Evolutionary conservation across 2,113 vertebrate genomes (phyloP), one percentile per base, ranked within the genome.

Genomic region (Semicossyphus pulcher): DNA sequence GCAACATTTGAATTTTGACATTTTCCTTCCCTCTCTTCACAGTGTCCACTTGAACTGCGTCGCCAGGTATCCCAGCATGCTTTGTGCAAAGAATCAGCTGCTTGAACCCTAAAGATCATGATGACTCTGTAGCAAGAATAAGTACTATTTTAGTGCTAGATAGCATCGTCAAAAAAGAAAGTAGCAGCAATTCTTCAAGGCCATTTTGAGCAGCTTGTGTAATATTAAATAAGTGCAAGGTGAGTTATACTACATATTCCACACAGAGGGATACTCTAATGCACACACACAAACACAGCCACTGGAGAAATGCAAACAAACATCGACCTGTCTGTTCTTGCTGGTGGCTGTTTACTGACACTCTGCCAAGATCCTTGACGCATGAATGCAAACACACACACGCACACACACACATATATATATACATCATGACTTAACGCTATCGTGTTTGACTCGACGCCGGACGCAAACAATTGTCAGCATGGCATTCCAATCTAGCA

Each of bases 241-340:
- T 49, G 65, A 49, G 28, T 66, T 20, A 45, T 7, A 25, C 18
- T 18, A 47, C 37, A 48, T 3, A 49, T 71, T 52, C 41, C 59
- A 63, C 32, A 64, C 61, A 59, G 58, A 81, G 10, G 52, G 68
- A 72, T 58, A 45, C 37, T 37, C 32, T 11, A 2, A 26, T 5
- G 48, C 54, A 62, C 48, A 79, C 53, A 71, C 52, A 59, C 12
- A 63, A 36, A 72, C 57, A 81, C 34, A 54, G 72, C 69, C 66
- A 52, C 63, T 2, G 23, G 77, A 78, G 85, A 86, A 83, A 84
- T 63, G 64, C 68, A 88, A 86, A 83, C 83, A 89, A 86, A 86
- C 72, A 88, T 85, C 79, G 90, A 85, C 84, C 81, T 83, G 90
- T 88, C 84, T 86, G 74, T 85, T 93, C 89, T 89, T 86, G 90